Evolutionary conservation across 2,113 vertebrate genomes (phyloP).

Genomic region (Sterna hirundo): DNA sequence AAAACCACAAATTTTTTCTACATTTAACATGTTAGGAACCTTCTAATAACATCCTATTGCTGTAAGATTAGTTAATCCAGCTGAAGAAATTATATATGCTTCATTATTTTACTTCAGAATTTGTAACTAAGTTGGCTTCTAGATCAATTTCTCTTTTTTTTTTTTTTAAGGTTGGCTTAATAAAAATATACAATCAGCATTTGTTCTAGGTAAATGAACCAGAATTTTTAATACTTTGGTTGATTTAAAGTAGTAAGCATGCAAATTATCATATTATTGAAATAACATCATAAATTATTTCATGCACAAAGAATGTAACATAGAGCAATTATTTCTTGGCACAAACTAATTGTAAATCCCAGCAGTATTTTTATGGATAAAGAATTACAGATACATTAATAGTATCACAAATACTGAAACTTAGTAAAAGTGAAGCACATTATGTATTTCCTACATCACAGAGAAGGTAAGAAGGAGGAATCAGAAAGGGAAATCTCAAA

Average conservation of each 20-base stretch:
- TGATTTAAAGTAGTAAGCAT: neutral
- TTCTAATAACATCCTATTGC: neutral
- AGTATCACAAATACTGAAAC: neutral
- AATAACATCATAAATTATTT: neutral
- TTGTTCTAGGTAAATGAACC: neutral
- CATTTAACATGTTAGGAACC: neutral
- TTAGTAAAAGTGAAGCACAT: constrained; percentile 12
- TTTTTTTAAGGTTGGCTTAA: neutral
- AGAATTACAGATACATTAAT: neutral
- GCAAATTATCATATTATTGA: neutral
- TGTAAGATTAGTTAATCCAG: neutral
- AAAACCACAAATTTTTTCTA: neutral
- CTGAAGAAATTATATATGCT: neutral
- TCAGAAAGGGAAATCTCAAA: neutral
- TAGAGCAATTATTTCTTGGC: neutral
- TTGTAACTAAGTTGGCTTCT: neutral
- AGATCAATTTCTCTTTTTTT: neutral
- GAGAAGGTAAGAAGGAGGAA: neutral
- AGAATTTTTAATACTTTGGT: neutral
- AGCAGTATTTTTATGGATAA: neutral
- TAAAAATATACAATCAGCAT: neutral
- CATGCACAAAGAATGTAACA: neutral
- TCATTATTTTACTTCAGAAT: neutral
- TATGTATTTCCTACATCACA: constrained; percentile 12
- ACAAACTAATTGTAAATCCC: neutral